Evolutionary conservation across 2,113 vertebrate species (phyloP).

Genomic region (Arizona elegans): DNA sequence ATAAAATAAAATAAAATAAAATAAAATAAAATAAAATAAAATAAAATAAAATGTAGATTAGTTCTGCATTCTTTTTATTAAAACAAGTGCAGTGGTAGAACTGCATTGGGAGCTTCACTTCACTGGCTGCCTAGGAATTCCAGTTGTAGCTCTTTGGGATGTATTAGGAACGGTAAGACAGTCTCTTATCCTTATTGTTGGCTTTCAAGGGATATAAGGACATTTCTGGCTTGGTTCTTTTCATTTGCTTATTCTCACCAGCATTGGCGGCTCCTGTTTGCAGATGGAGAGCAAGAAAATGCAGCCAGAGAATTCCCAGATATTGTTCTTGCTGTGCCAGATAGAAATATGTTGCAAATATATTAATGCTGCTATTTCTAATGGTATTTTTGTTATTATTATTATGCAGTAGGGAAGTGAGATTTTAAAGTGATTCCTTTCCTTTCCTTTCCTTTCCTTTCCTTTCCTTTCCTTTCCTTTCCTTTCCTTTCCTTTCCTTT

Average conservation of each 20-base stretch:
- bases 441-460: not conserved
- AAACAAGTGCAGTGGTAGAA: not conserved
- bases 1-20: too few relatives aligned
- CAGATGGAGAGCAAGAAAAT: conserved; percentile 10
- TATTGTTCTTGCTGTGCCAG: conserved; percentile 6
- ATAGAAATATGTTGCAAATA: not conserved
- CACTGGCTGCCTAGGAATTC: not conserved
- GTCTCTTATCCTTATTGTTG: not conserved
- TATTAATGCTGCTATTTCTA: not conserved
- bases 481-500: too few relatives aligned
- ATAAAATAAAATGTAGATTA: not conserved
- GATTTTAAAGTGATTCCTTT: not conserved
- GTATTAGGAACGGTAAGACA: not conserved
- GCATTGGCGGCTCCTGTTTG: not conserved
- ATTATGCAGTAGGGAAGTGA: not conserved
- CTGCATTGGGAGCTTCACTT: not conserved
- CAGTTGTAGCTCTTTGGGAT: not conserved
- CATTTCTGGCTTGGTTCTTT: not conserved
- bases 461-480: not conserved
- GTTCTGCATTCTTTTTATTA: not conserved
- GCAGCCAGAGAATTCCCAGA: conserved; percentile 13
- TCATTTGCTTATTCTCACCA: not conserved
- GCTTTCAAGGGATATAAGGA: not conserved
- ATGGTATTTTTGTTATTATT: not conserved
- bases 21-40: too few relatives aligned